Evolutionary conservation across 2,888 invertebrate genomes (phyloP).

Genomic region (Mesopsocus fuscifrons): DNA sequence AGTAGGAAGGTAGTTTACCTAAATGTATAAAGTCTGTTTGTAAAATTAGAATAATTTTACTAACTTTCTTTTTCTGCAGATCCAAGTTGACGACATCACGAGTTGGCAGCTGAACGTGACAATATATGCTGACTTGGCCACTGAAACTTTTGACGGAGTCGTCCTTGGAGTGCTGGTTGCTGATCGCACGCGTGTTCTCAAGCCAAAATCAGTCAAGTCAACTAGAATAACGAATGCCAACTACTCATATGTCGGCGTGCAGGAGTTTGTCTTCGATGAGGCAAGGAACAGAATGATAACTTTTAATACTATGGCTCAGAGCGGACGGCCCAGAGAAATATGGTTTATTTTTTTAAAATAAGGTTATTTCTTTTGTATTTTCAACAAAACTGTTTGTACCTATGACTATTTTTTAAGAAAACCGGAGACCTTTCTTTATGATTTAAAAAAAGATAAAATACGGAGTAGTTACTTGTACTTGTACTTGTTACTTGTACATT

Average conservation of each 20-base stretch:
- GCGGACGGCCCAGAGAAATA: no score
- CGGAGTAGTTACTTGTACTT: no score
- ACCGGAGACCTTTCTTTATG: no score
- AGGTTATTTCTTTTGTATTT: background rate
- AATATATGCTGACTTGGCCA: background rate
- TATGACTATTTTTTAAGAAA: no score
- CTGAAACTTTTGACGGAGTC: background rate
- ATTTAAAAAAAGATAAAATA: no score
- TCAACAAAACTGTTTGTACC: no score
- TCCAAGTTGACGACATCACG: constrained; percentile 1
- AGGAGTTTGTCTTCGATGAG: constrained; percentile 25
- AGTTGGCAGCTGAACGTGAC: background rate
- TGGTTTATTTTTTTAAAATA: background rate
- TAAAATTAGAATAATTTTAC: no score
- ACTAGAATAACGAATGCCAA: background rate
- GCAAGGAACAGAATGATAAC: constrained; percentile 22
- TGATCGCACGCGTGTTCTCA: background rate
- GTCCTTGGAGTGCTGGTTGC: background rate
- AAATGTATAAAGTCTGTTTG: no score
- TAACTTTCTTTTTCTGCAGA: no score
- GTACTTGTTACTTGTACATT: no score
- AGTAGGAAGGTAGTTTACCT: no score
- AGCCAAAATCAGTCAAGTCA: background rate
- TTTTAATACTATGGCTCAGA: no score
- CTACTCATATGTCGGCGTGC: constrained; percentile 15